Evolutionary conservation across 2,888 invertebrate genomes (phyloP), one percentile per base, ranked within the genome.

Genomic region (Coleophora flavipennella): DNA sequence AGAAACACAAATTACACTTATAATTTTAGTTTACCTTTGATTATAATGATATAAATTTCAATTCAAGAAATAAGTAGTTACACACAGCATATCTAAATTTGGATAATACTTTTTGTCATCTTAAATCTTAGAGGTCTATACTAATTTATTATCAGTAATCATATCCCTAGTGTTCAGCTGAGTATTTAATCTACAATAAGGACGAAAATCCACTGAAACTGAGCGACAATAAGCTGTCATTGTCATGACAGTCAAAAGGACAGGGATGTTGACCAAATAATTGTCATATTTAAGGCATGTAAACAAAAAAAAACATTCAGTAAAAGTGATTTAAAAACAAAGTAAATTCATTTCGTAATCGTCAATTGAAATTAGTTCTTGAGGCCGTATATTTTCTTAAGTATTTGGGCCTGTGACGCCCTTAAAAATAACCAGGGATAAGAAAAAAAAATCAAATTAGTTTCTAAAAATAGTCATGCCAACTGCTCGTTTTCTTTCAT

Each of bases 81-180:
- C 80, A 80, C 78, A 77, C 73, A 77, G 77, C 77, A 67, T 77
- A 64, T 67, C 79, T 79, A 80, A 76, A 69, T 69, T 78, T 79
- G 81, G 78, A 74, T 81, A 83, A 83, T 83, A 83, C 83, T 83
- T 83, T 40, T 67, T 78, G 20, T 69, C 67, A 74, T 69, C 81
- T 81, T 80, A 75, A 45, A 64, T 47, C 75, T 77, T 57, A 55
- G 67, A 65, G 63, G 51, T 68, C 74, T 77, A 80, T 62, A 59
- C 77, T 80, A 78, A 73, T 61, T 80, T 80, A 79, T 80, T 77
- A 80, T 80, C 75, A 59, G 75, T 58, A 20, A 20, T 6, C 20
- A 66, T 80, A 79, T 62, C 63, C 58, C 67, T 69, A 78, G 65
- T 68, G 68, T 70, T 20, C 60, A 67, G 73, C 70, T 62, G 64